A percentile compares a stretch with the other conserved stretches of the same genome.
Evolutionary conservation across 1,140 invertebrate species (phyloP).

Genomic region (Conopomorpha cramerella): DNA sequence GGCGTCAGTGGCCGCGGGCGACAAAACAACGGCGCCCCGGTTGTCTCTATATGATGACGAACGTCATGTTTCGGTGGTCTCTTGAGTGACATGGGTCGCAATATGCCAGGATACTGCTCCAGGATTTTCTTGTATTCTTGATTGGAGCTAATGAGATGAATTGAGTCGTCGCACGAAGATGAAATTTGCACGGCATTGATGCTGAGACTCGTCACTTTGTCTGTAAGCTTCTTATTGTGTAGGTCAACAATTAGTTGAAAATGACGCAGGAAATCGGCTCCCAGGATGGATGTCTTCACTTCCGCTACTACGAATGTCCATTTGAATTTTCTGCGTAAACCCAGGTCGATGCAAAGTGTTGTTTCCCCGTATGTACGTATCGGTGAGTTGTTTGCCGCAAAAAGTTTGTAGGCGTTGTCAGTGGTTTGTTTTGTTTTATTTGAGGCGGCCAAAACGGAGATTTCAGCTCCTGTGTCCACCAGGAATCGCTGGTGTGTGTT

Average conservation of each 20-base stretch:
- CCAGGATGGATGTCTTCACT: constrained; percentile 1
- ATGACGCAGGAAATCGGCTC: constrained; percentile 17
- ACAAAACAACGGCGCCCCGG: constrained; percentile 24
- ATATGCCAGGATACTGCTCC: constrained; percentile 6
- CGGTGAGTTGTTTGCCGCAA: constrained; percentile 3
- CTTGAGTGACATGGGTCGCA: constrained; percentile 2
- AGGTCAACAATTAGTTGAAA: constrained; percentile 11
- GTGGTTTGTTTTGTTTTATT: not conserved
- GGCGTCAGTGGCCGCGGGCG: too few species aligned
- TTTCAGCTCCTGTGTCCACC: not conserved
- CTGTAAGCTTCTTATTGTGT: constrained; percentile 14
- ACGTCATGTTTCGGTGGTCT: not conserved
- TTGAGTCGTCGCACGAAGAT: constrained; percentile 11
- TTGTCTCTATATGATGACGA: constrained; percentile 10
- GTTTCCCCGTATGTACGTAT: constrained; percentile 7
- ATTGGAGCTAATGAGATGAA: constrained; percentile 14
- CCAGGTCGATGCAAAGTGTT: constrained; percentile 6
- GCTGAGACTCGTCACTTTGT: constrained; percentile 11
- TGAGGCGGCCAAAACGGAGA: not conserved
- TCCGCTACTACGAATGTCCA: constrained; percentile 4
- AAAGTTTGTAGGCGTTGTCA: not conserved
- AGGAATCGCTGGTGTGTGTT: too few species aligned
- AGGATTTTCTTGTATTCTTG: constrained; percentile 10
- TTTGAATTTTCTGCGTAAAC: constrained; percentile 5
- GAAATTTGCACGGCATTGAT: constrained; percentile 12